Conservation (phyloP, 2,113 vertebrate genomes). For the Istiophorus platypterus region DNA sequence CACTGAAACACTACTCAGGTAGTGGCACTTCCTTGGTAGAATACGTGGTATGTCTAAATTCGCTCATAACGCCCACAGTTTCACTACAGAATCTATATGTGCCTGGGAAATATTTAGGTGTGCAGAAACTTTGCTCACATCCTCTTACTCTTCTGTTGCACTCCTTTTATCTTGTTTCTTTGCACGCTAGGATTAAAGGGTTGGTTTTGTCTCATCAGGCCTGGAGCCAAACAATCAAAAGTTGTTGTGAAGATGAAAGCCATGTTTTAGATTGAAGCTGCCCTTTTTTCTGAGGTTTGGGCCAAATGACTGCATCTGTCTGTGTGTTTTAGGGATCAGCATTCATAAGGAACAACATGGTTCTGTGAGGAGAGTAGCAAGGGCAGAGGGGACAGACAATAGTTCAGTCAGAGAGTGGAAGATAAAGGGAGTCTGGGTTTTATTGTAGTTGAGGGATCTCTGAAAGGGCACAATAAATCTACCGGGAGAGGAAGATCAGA, state of each 20-base stretch:
- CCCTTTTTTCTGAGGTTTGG: constrained; percentile 53
- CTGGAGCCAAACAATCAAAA: constrained; percentile 46
- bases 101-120: neutral
- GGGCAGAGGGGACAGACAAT: constrained; percentile 48
- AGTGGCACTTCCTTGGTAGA: neutral
- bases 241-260: constrained; percentile 72
- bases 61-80: neutral
- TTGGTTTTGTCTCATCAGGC: constrained; percentile 49
- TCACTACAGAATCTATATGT: neutral
- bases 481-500: constrained; percentile 58
- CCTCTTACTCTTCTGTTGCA: constrained; percentile 6
- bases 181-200: constrained; percentile 41
- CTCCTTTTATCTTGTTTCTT: constrained; percentile 8
- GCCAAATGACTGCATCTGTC: constrained; percentile 62
- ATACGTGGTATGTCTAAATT: neutral
- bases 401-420: constrained; percentile 52
- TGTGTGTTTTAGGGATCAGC: constrained; percentile 52
- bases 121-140: constrained; percentile 16
- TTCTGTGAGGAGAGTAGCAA: constrained; percentile 26
- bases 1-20: neutral
- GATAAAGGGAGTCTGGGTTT: constrained; percentile 60
- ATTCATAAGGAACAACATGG: constrained; percentile 42
- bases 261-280: constrained; percentile 66
- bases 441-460: constrained; percentile 32
- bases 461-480: constrained; percentile 50